Base-by-base conservation (phyloP, 2,797 vertebrate species). In the Smutsia temminckii region DNA sequence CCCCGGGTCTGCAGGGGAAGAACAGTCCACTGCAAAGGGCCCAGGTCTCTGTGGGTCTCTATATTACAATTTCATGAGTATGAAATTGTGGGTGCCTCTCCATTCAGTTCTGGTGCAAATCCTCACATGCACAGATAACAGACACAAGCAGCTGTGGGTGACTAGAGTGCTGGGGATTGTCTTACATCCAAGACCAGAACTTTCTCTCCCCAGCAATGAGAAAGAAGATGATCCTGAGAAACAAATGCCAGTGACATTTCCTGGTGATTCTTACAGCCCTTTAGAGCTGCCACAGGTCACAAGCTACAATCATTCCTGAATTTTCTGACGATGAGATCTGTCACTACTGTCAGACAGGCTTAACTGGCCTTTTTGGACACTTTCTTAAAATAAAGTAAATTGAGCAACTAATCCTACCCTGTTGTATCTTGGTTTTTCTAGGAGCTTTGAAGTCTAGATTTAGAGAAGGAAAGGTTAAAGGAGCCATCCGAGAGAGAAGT, bases 341-440 rank as follows among this genome's bases (percentile, higher is more conserved):
- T 91, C 91, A 57, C 53, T 57, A 79, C 81, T 95, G 77, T 94
- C 95, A 94, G 63, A 55, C 51, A 75, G 96, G 92, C 89, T 97
- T 96, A 95, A 91, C 63, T 17, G 53, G 61, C 69, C 63, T 92
- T 96, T 93, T 63, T 27, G 87, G 84, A 96, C 63, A 97, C 91
- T 85, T 96, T 61, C 88, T 95, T 91, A 94, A 97, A 91, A 91
- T 94, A 79, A 85, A 96, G 79, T 93, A 94, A 93, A 94, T 84
- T 89, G 74, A 71, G 27, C 59, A 89, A 69, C 83, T 94, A 95
- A 96, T 96, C 87, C 84, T 81, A n/a, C 29, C 25, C 55, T 87
- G 64, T 37, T 72, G 12, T 42, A 55, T 81, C 80, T 91, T 78
- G 86, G 34, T 51, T 96, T 85, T 74, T 75, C 68, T 83, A 57